These are phyloP conservation scores for Pristionchus maxplancki DNA, from an alignment of 2,888 invertebrate species.

Conservation along the genomic window DNA sequence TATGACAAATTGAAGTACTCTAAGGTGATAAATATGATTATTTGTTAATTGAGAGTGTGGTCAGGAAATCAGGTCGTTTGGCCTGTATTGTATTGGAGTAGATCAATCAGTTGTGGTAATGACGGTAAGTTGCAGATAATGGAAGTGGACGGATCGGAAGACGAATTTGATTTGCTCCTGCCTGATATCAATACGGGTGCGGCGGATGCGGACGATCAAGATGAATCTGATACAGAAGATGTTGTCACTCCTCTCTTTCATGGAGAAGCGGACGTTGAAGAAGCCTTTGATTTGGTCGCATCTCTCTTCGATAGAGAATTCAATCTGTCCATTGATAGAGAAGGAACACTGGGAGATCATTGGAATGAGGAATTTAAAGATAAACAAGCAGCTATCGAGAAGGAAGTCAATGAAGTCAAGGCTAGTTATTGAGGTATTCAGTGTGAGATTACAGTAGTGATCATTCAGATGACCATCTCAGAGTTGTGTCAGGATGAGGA, in stretches of 20 bases:
- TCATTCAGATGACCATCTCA: background rate
- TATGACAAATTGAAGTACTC: background rate
- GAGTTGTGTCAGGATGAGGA: background rate
- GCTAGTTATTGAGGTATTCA: background rate
- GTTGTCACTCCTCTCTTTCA: too few relatives aligned
- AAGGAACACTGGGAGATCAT: background rate
- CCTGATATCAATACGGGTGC: too few relatives aligned
- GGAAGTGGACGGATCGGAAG: too few relatives aligned
- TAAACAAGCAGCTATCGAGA: background rate
- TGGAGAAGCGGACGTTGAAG: background rate
- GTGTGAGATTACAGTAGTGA: background rate
- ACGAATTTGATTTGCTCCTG: too few relatives aligned
- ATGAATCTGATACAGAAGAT: too few relatives aligned
- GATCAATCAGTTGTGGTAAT: background rate
- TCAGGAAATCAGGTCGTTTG: background rate
- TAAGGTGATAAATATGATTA: background rate
- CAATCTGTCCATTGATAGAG: slow-evolving; percentile 4
- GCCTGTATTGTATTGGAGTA: background rate
- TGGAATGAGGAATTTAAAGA: background rate
- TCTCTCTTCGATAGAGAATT: background rate
- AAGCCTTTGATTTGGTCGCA: background rate
- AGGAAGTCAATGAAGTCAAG: background rate
- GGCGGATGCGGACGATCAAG: too few relatives aligned
- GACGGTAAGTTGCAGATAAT: slow-evolving; percentile 40
- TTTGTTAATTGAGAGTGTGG: background rate